Conservation (phyloP, 2,888 invertebrate species). For the Papilio demoleus region DNA sequence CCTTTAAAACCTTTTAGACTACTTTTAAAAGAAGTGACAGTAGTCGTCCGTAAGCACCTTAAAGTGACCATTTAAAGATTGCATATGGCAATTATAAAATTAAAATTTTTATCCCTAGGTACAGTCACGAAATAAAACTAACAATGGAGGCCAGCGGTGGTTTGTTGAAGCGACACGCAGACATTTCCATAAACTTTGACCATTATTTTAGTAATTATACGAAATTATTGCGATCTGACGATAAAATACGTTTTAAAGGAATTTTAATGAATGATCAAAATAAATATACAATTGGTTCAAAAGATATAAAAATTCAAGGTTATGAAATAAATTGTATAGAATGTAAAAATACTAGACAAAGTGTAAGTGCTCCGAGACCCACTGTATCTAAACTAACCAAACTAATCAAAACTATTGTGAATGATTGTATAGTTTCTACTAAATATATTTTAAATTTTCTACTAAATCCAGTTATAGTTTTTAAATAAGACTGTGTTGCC, state of each 20-base stretch:
- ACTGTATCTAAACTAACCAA: conserved; percentile 69
- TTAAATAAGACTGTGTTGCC: conserved; percentile 84
- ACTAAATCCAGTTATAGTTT: conserved; percentile 82
- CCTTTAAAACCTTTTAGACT: no score
- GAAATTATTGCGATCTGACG: conserved; percentile 86
- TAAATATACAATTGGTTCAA: conserved; percentile 85
- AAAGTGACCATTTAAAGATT: no score
- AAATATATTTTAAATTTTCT: conserved; percentile 86
- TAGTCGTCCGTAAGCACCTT: no score
- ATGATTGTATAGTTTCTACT: conserved; percentile 86
- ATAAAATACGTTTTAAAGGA: conserved; percentile 91
- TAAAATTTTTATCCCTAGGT: conserved; percentile 74
- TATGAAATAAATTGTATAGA: conserved; percentile 88
- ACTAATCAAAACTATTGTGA: conserved; percentile 76
- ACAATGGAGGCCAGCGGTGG: conserved; percentile 88
- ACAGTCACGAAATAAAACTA: conserved; percentile 90
- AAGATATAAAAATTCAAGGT: conserved; percentile 85
- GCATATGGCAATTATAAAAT: no score
- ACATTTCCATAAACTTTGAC: conserved; percentile 85
- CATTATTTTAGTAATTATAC: conserved; percentile 90
- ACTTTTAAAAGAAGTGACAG: no score
- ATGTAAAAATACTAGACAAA: conserved; percentile 85
- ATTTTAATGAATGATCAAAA: conserved; percentile 78
- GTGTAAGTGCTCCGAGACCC: conserved; percentile 63
- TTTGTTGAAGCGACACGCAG: conserved; percentile 85